Conservation (phyloP, 2,797 vertebrate genomes). For the Loriculus beryllinus region DNA sequence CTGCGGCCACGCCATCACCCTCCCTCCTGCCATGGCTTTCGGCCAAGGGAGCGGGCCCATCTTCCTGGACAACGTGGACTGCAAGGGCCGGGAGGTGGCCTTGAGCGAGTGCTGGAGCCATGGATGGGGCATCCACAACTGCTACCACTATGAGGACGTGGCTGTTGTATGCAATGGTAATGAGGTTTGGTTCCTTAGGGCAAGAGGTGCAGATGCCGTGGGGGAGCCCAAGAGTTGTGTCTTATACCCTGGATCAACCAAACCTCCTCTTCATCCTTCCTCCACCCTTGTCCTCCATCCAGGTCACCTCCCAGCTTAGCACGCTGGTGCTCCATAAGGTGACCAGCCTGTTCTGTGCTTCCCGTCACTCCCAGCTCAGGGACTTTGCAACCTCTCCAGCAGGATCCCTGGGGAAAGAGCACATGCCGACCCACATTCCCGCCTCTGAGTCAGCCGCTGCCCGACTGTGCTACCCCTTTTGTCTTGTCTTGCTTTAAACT, state of each 20-base stretch:
- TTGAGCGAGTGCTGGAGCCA: constrained; percentile 87
- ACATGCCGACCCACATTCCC: background rate
- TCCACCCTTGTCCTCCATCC: background rate
- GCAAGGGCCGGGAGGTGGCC: constrained; percentile 83
- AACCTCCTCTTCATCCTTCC: background rate
- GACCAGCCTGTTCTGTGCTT: background rate
- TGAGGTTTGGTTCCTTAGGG: background rate
- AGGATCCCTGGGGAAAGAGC: background rate
- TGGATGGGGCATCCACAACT: constrained; percentile 95
- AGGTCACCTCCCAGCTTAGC: background rate
- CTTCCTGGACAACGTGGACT: constrained; percentile 93
- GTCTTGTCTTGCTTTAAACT: background rate
- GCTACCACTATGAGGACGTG: constrained; percentile 97
- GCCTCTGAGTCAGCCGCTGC: background rate
- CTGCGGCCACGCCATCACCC: constrained; percentile 83
- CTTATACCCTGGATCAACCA: background rate
- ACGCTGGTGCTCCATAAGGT: background rate
- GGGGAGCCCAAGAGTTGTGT: rapidly evolving
- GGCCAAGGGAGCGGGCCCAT: constrained; percentile 88
- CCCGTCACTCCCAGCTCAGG: background rate
- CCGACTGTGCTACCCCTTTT: constrained; percentile 10
- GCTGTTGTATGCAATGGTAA: constrained; percentile 88
- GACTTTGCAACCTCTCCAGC: background rate
- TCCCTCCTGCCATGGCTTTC: constrained; percentile 82
- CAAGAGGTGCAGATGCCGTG: background rate